These are phyloP conservation scores for Eumacrocentrus americanus DNA, from an alignment of 2,888 invertebrate species.

Conservation along the genomic window DNA sequence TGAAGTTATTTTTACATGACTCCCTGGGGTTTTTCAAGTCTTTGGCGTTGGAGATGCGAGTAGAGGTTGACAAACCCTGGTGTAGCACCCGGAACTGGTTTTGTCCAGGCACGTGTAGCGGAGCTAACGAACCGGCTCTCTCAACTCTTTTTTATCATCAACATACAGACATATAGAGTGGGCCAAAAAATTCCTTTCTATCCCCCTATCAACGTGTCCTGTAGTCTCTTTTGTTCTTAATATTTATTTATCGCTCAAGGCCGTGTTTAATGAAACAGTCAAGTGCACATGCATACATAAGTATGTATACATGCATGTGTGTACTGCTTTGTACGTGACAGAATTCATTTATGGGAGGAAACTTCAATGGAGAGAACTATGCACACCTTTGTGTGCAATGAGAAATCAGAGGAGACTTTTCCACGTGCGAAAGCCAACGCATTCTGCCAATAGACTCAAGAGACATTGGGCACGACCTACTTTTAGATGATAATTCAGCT, in stretches of 20 bases:
- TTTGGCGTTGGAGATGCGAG: not conserved
- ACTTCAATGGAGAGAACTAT: not conserved
- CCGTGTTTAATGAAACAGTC: no score
- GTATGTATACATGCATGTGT: not conserved
- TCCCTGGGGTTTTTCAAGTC: no score
- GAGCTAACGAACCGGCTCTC: slow-evolving; percentile 19
- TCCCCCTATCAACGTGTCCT: not conserved
- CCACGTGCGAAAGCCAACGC: not conserved
- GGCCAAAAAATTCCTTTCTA: not conserved
- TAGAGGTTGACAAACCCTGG: slow-evolving; percentile 36
- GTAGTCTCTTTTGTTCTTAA: no score
- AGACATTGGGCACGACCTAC: not conserved
- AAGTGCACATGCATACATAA: not conserved
- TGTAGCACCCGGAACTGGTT: slow-evolving; percentile 34
- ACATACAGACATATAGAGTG: slow-evolving; percentile 6
- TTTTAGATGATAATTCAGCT: not conserved
- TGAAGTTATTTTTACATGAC: no score
- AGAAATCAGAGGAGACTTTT: not conserved
- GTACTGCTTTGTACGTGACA: no score
- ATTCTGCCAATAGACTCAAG: not conserved
- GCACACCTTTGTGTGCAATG: not conserved
- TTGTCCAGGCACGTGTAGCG: slow-evolving; percentile 25
- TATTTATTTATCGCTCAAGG: not conserved
- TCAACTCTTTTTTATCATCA: slow-evolving; percentile 1
- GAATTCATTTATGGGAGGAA: no score